A percentile compares a stretch with the other conserved stretches of the same genome.
phyloP scores from a whole-genome alignment of 2,888 invertebrate genomes.

The Cephus runcator region DNA sequence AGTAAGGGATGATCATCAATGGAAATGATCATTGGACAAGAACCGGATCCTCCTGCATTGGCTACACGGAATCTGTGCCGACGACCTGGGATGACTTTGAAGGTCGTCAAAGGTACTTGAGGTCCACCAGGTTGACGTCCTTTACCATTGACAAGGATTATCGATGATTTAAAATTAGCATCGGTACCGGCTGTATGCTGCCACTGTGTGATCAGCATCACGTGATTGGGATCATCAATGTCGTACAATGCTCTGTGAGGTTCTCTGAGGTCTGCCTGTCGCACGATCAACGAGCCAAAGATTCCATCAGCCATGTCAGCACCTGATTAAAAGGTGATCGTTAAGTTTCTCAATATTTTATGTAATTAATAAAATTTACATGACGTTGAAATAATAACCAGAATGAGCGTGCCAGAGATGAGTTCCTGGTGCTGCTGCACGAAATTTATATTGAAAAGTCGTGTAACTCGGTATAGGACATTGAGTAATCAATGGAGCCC shows the following conservation, averaged over 20 bases:
- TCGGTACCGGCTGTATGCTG: slow-evolving; percentile 65
- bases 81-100: slow-evolving; percentile 70
- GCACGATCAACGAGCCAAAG: slow-evolving; percentile 77
- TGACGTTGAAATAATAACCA: slow-evolving; percentile 33
- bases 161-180: slow-evolving; percentile 66
- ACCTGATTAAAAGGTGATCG: slow-evolving; percentile 55
- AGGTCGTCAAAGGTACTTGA: slow-evolving; percentile 58
- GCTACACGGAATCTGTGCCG: slow-evolving; percentile 75
- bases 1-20: slow-evolving; percentile 74
- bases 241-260: slow-evolving; percentile 75
- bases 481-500: slow-evolving; percentile 81
- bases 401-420: slow-evolving; percentile 79
- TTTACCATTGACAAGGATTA: slow-evolving; percentile 74
- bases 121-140: slow-evolving; percentile 67
- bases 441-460: slow-evolving; percentile 78
- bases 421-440: slow-evolving; percentile 75
- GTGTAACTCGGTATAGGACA: slow-evolving; percentile 78
- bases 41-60: slow-evolving; percentile 75
- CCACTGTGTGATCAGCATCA: slow-evolving; percentile 79
- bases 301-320: slow-evolving; percentile 76
- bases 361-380: neutral
- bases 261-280: slow-evolving; percentile 73
- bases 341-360: neutral
- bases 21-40: slow-evolving; percentile 76
- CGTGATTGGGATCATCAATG: slow-evolving; percentile 76